These are phyloP conservation scores for Trachelus stipa DNA, from an alignment of 2,888 invertebrate genomes.

Conservation along the genomic window DNA sequence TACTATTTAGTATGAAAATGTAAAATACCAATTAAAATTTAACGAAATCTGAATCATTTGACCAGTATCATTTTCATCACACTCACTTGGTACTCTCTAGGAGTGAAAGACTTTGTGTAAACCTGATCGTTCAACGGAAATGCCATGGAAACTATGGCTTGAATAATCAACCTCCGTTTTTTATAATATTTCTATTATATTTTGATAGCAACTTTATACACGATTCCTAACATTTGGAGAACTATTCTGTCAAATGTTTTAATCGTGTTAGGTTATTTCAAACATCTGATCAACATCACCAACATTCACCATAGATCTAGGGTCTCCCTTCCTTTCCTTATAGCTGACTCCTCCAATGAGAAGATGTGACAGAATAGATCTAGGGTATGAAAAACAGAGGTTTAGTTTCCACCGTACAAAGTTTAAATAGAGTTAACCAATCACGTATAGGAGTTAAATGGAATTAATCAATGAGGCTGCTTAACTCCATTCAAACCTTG, in stretches of 20 bases:
- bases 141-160: constrained; percentile 64
- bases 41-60: neutral
- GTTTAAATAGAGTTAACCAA: too few relatives aligned
- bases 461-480: too few relatives aligned
- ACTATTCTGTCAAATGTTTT: neutral
- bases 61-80: neutral
- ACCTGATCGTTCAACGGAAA: constrained; percentile 74
- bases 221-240: neutral
- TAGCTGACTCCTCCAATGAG: too few relatives aligned
- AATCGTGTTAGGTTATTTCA: constrained; percentile 6
- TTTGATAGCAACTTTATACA: neutral
- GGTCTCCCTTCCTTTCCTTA: too few relatives aligned
- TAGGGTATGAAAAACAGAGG: too few relatives aligned
- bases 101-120: constrained; percentile 82
- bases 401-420: too few relatives aligned
- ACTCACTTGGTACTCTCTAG: constrained; percentile 79
- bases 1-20: constrained; percentile 1
- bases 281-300: neutral
- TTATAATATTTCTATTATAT: neutral
- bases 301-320: too few relatives aligned
- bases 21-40: neutral
- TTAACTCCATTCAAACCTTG: too few relatives aligned
- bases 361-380: too few relatives aligned
- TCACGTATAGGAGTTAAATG: too few relatives aligned
- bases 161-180: neutral